phyloP scores from a whole-genome alignment of 2,888 invertebrate species.

The Pyralis farinalis region DNA sequence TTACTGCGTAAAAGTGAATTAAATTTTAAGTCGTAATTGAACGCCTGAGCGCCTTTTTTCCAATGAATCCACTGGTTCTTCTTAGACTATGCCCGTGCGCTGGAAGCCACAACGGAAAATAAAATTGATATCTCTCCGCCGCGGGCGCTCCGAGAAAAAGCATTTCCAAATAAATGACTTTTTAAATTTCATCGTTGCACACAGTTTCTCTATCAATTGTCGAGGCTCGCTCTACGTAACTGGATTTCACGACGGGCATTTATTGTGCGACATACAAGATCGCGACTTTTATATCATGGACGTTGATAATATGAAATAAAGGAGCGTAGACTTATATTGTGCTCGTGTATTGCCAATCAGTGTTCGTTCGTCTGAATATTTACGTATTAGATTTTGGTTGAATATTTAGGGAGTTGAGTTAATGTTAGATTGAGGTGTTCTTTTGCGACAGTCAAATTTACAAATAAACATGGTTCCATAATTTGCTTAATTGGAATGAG shows the following conservation, averaged over 20 bases:
- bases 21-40: not conserved
- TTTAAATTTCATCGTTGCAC: constrained; percentile 81
- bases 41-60: constrained; percentile 10
- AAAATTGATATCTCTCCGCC: constrained; percentile 76
- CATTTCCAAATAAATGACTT: constrained; percentile 81
- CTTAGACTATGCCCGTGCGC: constrained; percentile 30
- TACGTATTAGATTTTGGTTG: too few species aligned
- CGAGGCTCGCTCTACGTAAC: constrained; percentile 73
- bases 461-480: too few species aligned
- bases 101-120: constrained; percentile 73
- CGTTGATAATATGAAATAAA: constrained; percentile 50
- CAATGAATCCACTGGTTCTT: constrained; percentile 35
- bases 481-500: too few species aligned
- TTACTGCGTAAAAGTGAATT: too few species aligned
- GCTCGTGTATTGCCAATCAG: constrained; percentile 45
- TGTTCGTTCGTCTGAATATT: constrained; percentile 10
- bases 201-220: constrained; percentile 81
- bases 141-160: constrained; percentile 76
- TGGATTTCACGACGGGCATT: constrained; percentile 74
- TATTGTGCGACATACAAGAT: constrained; percentile 73
- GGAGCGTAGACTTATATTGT: constrained; percentile 34
- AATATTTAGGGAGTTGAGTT: too few species aligned
- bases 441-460: too few species aligned
- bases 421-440: too few species aligned
- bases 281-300: constrained; percentile 62